Conservation (phyloP, 2,113 vertebrate species). For the Diadophis punctatus region DNA sequence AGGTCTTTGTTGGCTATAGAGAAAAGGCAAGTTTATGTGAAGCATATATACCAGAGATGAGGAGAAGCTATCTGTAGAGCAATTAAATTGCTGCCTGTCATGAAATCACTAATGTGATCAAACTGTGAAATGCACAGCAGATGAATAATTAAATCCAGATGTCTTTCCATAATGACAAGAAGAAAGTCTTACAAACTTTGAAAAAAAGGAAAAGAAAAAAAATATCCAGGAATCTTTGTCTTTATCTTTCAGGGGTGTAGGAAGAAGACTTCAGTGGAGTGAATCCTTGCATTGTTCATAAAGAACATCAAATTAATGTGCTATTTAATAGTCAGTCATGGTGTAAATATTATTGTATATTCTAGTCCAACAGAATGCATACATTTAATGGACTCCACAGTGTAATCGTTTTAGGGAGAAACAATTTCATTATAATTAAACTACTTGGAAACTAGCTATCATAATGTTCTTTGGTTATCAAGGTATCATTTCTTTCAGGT, state of each 20-base stretch:
- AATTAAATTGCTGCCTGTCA: constrained; percentile 43
- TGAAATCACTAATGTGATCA: constrained; percentile 42
- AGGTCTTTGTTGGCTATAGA: neutral
- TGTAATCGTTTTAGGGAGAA: constrained; percentile 61
- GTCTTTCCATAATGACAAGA: constrained; percentile 32
- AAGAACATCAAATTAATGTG: constrained; percentile 39
- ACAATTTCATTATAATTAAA: constrained; percentile 67
- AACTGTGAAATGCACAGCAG: constrained; percentile 43
- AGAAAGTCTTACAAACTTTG: constrained; percentile 27
- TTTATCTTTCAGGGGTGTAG: constrained; percentile 29
- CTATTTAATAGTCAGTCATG: constrained; percentile 30
- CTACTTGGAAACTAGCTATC: constrained; percentile 61
- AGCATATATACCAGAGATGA: constrained; percentile 29
- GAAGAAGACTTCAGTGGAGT: constrained; percentile 20
- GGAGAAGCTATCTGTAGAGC: constrained; percentile 29
- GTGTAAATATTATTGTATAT: constrained; percentile 6
- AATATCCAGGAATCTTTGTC: constrained; percentile 23
- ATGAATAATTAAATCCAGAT: constrained; percentile 62
- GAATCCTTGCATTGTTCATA: constrained; percentile 19
- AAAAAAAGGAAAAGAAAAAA: constrained; percentile 2
- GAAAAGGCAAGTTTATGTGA: constrained; percentile 16
- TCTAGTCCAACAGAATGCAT: constrained; percentile 35
- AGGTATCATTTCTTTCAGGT: constrained; percentile 60
- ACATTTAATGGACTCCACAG: constrained; percentile 49
- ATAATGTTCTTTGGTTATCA: constrained; percentile 66